These are phyloP conservation scores for Lanius ludovicianus DNA, from an alignment of 2,113 vertebrate genomes.

Conservation along the genomic window DNA sequence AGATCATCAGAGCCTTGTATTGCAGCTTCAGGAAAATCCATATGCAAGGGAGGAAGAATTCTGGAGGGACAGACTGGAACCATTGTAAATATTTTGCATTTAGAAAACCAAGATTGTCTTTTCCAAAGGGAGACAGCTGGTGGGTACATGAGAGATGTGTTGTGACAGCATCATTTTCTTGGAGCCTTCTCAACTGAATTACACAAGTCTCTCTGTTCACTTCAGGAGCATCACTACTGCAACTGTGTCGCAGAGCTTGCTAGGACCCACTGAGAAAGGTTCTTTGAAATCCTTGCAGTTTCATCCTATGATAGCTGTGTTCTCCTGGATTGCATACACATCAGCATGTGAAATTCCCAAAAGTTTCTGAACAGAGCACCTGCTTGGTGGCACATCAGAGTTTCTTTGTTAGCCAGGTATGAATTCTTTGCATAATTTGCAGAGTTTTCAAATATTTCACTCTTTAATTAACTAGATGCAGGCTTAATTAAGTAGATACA, in stretches of 20 bases:
- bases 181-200: neutral
- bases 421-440: neutral
- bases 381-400: neutral
- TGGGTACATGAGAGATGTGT: neutral
- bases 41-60: neutral
- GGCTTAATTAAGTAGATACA: neutral
- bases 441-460: constrained; percentile 5
- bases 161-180: constrained; percentile 29
- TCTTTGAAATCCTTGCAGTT: constrained; percentile 30
- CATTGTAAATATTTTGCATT: constrained; percentile 58
- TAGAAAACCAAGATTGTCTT: neutral
- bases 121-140: constrained; percentile 47
- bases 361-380: neutral
- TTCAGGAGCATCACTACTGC: neutral
- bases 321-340: neutral
- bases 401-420: neutral
- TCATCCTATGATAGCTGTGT: neutral
- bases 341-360: neutral
- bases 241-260: neutral
- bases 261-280: neutral
- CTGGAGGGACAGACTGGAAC: constrained; percentile 19
- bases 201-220: neutral
- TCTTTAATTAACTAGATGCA: constrained; percentile 1
- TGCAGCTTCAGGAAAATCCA: constrained; percentile 12
- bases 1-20: neutral